These are phyloP conservation scores for Trypoxylon attenuatum DNA, from an alignment of 2,888 invertebrate genomes.

Conservation along the genomic window DNA sequence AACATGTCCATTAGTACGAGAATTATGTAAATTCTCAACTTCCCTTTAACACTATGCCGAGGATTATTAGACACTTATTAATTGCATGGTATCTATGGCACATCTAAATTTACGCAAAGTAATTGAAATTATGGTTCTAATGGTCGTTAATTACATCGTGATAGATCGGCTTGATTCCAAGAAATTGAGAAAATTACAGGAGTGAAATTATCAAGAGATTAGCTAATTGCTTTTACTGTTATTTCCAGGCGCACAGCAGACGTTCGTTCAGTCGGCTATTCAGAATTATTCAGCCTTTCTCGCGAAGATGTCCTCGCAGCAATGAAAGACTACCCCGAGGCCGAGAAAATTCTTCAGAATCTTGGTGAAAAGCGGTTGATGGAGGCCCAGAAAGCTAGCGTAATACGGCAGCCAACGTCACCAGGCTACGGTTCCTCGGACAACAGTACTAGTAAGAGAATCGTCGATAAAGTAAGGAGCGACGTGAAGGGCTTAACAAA, in stretches of 20 bases:
- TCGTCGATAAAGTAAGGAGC: constrained; percentile 88
- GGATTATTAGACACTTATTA: too few relatives aligned
- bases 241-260: constrained; percentile 92
- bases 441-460: constrained; percentile 83
- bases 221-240: neutral
- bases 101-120: too few relatives aligned
- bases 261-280: constrained; percentile 96
- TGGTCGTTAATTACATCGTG: too few relatives aligned
- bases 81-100: too few relatives aligned
- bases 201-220: too few relatives aligned
- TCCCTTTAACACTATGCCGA: too few relatives aligned
- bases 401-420: constrained; percentile 80
- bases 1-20: too few relatives aligned
- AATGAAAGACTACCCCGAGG: constrained; percentile 98
- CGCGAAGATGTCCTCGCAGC: constrained; percentile 95
- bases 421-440: constrained; percentile 79
- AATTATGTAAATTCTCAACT: too few relatives aligned
- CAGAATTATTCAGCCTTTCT: constrained; percentile 94
- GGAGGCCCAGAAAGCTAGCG: constrained; percentile 80
- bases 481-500: constrained; percentile 86
- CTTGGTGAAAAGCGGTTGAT: constrained; percentile 89
- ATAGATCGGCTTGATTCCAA: too few relatives aligned
- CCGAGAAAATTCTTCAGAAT: constrained; percentile 94
- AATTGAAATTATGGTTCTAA: too few relatives aligned
- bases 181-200: too few relatives aligned